Evolutionary conservation across 2,888 invertebrate species (phyloP).

Genomic region (Clanis bilineata): DNA sequence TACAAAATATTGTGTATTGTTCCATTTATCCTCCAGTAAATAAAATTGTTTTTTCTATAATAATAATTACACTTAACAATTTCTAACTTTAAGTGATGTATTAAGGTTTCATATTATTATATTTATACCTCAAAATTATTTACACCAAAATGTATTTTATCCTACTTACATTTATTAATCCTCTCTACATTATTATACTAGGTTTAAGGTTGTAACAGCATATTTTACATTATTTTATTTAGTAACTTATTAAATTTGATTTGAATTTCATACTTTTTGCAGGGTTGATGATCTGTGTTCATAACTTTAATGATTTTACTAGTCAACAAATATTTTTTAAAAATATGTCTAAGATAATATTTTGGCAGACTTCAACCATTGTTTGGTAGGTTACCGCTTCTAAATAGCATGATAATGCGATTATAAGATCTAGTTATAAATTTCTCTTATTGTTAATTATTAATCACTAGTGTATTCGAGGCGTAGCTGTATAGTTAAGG

Average conservation of each 20-base stretch:
- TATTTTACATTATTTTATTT: conserved; percentile 18
- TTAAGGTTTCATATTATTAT: not conserved
- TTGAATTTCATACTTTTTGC: conserved; percentile 41
- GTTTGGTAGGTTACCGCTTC: not conserved
- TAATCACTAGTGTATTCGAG: conserved; percentile 46
- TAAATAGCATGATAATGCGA: conserved; percentile 21
- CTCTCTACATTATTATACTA: not conserved
- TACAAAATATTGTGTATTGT: conserved; percentile 10
- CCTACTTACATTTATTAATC: not conserved
- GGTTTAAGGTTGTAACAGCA: not conserved
- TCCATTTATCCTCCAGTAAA: not conserved
- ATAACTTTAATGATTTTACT: conserved; percentile 40
- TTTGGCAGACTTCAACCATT: not conserved
- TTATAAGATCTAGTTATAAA: conserved; percentile 43
- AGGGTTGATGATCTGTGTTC: conserved; percentile 63
- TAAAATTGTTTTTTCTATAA: not conserved
- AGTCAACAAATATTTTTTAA: conserved; percentile 37
- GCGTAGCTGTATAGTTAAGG: conserved; percentile 71
- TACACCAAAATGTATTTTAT: conserved; percentile 7
- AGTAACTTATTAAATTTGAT: conserved; percentile 28
- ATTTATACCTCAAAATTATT: not conserved
- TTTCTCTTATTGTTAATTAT: conserved; percentile 38
- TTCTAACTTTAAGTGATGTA: not conserved
- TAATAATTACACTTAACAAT: too few species aligned
- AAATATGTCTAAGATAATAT: not conserved